Base-by-base conservation (phyloP, 2,888 invertebrate genomes). In the Chrysolina haemoptera region DNA sequence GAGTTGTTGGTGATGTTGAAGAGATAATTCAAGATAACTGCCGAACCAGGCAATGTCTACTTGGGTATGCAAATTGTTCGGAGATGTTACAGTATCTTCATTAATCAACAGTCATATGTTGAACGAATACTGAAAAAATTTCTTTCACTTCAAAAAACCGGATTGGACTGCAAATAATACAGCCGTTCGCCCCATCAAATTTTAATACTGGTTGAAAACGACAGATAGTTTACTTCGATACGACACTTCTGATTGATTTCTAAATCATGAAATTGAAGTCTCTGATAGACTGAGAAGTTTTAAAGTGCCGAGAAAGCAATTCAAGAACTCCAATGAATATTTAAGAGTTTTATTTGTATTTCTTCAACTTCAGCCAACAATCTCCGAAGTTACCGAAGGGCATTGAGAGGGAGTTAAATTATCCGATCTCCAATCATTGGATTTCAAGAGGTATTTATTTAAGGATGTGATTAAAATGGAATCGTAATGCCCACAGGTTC, bases 281-380 rank as follows among this genome's bases (percentile, higher is more conserved):
- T 5, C 27, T 8, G 27, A 22, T 59, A 27, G 35, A 27, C 14
- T n/a, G 22, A 6, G 59, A 53, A 27, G 35, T 27, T 59, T 59
- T n/a, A 1, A 59, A 27, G 59, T 59, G 27, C 59, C 27, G 59
- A 22, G 59, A 59, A 59, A 59, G 59, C 35, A 59, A 59, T 59
- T 59, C 22, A 14, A 59, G 59, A 53, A 59, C 27, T 22, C 59
- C 27, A n/a, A 35, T 59, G 59, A 59, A 59, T 59, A 59, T 59
- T 59, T 59, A n/a, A 59, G 35, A 59, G 35, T 59, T 59, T 59
- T 59, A 59, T 59, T 59, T 59, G 59, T 59, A 59, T 59, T 59
- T 27, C 59, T 59, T 59, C 59, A 59, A 55, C 22, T 55, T 22
- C 20, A 20, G 27, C 35, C 59, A 59, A 59, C 35, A 35, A n/a